A percentile compares a stretch with the other conserved stretches of the same genome.
Evolutionary conservation across 1,140 invertebrate genomes (phyloP).

Genomic region (Drosophila sulfurigaster): DNA sequence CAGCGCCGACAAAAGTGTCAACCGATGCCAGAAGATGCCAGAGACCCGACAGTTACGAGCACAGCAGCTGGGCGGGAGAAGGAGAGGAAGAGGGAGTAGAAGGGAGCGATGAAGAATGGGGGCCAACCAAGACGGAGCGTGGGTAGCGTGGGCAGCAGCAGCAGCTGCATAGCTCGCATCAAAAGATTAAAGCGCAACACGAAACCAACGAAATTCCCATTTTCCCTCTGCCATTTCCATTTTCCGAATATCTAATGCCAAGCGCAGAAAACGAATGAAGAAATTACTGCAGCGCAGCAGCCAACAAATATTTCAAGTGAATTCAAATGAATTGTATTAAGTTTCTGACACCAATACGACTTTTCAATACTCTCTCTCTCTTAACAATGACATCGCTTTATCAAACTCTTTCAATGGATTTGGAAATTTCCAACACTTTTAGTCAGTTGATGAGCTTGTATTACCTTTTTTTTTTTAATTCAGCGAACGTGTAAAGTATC

Average conservation of each 20-base stretch:
- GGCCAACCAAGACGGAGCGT: constrained; percentile 33
- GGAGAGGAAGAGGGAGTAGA: not conserved
- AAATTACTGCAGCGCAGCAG: constrained; percentile 52
- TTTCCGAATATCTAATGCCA: constrained; percentile 54
- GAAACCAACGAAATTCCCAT: constrained; percentile 57
- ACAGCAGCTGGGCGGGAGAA: constrained; percentile 2
- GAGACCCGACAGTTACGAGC: not conserved
- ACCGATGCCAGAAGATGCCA: constrained; percentile 21
- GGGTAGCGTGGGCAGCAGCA: constrained; percentile 55
- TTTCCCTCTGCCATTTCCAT: constrained; percentile 21
- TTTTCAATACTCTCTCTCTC: not conserved
- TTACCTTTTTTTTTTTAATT: no score
- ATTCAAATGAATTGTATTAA: constrained; percentile 34
- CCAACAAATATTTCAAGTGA: constrained; percentile 52
- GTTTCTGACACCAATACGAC: not conserved
- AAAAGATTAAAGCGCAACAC: constrained; percentile 74
- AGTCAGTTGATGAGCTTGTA: no score
- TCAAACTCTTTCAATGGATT: not conserved
- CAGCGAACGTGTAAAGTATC: no score
- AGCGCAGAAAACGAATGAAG: constrained; percentile 47
- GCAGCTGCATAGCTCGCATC: constrained; percentile 71
- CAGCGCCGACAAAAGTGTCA: constrained; percentile 45
- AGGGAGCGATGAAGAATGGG: not conserved
- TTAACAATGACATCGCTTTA: no score
- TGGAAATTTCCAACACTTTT: no score